These are phyloP conservation scores for Melanotus villosus DNA, from an alignment of 2,888 invertebrate genomes.

Conservation along the genomic window DNA sequence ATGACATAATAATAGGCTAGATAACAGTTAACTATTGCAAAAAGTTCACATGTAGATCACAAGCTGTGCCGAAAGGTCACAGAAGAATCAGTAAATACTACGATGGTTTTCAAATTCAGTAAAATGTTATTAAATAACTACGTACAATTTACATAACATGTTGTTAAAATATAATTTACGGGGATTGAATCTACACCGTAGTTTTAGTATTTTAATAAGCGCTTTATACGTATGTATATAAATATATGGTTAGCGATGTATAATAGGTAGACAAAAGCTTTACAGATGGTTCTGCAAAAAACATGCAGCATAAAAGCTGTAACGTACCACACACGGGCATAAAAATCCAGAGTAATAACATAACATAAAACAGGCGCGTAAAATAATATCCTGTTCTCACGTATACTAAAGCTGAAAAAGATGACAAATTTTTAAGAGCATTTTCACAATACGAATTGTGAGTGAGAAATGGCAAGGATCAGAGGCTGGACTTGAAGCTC, in stretches of 20 bases:
- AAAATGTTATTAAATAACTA: no score
- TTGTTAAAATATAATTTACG: no score
- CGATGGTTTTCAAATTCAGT: no score
- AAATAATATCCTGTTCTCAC: slow-evolving; percentile 24
- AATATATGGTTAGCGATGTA: slow-evolving; percentile 12
- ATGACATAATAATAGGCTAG: no score
- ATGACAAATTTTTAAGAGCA: slow-evolving; percentile 37
- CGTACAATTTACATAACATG: no score
- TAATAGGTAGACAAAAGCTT: slow-evolving; percentile 18
- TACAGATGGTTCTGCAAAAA: slow-evolving; percentile 19
- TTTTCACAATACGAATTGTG: slow-evolving; percentile 33
- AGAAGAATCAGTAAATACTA: no score
- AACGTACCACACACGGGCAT: slow-evolving; percentile 18
- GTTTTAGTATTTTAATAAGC: background rate
- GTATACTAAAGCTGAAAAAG: slow-evolving; percentile 29
- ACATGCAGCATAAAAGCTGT: slow-evolving; percentile 17
- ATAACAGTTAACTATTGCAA: no score
- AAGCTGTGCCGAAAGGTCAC: no score
- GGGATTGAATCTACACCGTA: background rate
- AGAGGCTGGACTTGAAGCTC: slow-evolving; percentile 29
- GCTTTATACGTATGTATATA: slow-evolving; percentile 17
- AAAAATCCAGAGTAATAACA: slow-evolving; percentile 32
- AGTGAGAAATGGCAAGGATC: slow-evolving; percentile 37
- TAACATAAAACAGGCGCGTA: slow-evolving; percentile 27
- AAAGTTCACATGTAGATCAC: no score